Conservation (phyloP, 2,113 vertebrate species). For the Tor tambroides region DNA sequence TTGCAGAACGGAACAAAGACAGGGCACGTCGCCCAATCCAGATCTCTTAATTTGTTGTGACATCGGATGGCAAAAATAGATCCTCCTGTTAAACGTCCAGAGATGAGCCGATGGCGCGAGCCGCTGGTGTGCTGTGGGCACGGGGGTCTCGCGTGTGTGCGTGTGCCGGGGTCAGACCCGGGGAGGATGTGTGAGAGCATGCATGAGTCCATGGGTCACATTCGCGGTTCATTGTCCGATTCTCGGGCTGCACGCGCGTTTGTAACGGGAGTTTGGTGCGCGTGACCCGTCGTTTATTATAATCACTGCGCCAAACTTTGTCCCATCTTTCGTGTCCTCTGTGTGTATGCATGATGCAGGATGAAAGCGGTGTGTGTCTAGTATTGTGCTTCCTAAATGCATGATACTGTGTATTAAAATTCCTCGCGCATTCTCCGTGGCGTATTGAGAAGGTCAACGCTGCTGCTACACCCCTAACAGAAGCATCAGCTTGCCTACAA, state of each 20-base stretch:
- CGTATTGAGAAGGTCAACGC: constrained; percentile 49
- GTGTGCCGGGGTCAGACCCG: constrained; percentile 50
- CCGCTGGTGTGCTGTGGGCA: constrained; percentile 33
- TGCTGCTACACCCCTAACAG: constrained; percentile 15
- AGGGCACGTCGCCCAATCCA: constrained; percentile 26
- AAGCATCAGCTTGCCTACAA: neutral
- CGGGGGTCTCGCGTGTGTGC: constrained; percentile 46
- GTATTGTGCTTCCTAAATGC: constrained; percentile 9
- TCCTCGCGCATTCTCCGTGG: constrained; percentile 37
- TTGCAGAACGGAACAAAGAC: constrained; percentile 41
- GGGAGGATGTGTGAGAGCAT: constrained; percentile 33
- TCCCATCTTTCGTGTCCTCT: constrained; percentile 49
- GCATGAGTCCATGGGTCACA: constrained; percentile 26
- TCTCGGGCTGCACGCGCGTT: neutral
- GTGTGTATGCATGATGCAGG: neutral
- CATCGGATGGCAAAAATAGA: constrained; percentile 51
- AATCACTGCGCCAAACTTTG: constrained; percentile 59
- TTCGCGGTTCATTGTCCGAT: constrained; percentile 32
- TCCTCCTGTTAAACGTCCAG: constrained; percentile 43
- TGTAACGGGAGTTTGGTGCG: neutral
- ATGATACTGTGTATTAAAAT: constrained; percentile 45
- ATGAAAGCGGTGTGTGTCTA: neutral
- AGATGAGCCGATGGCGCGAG: constrained; percentile 18
- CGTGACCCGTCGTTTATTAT: constrained; percentile 28
- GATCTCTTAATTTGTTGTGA: constrained; percentile 55